Evolutionary conservation across 2,888 invertebrate species (phyloP).

Genomic region (Lepidochitona cinerea): DNA sequence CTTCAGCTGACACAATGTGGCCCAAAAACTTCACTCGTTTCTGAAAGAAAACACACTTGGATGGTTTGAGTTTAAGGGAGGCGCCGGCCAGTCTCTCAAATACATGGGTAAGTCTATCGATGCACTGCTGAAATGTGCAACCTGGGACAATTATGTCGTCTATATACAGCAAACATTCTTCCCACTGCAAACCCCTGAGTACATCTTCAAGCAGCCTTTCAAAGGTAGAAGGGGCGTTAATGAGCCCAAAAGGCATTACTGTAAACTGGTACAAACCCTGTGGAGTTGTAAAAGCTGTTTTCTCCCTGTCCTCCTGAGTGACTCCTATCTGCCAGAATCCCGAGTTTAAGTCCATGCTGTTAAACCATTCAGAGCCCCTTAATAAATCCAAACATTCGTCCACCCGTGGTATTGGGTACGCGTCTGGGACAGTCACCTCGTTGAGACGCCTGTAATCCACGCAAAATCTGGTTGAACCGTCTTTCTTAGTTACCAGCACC

Average conservation of each 20-base stretch:
- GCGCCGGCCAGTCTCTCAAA: neutral
- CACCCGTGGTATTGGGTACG: neutral
- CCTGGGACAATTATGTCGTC: conserved; percentile 5
- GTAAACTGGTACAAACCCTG: conserved; percentile 3
- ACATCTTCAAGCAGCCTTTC: neutral
- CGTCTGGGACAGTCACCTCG: neutral
- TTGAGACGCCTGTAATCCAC: neutral
- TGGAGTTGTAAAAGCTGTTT: too few species aligned
- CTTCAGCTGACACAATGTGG: neutral
- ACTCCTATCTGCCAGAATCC: neutral
- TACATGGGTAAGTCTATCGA: neutral
- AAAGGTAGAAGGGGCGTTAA: conserved; percentile 9
- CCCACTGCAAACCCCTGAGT: neutral
- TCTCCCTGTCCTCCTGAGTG: neutral
- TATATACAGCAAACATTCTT: neutral
- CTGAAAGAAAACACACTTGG: neutral
- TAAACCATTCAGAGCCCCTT: neutral
- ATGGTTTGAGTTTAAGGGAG: conserved; percentile 3
- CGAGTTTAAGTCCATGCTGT: neutral
- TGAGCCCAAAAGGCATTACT: conserved; percentile 9
- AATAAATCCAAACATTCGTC: neutral
- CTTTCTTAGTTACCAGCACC: neutral
- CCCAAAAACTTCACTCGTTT: neutral
- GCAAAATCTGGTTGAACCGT: neutral
- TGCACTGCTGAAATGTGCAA: neutral